Evolutionary conservation across 2,113 vertebrate species (phyloP).

Genomic region (Oncorhynchus clarkii): DNA sequence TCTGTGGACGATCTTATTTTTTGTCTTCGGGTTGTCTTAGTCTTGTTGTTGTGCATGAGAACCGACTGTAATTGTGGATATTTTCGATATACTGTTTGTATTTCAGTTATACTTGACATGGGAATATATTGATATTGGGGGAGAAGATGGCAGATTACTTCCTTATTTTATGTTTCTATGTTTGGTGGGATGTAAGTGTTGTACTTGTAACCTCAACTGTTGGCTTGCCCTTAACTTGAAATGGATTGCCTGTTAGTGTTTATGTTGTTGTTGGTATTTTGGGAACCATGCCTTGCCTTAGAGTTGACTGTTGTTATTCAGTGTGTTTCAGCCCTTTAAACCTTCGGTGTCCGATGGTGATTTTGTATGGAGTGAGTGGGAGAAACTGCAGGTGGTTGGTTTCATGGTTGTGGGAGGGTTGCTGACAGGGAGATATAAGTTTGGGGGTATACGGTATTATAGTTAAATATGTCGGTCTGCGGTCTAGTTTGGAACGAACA

Average conservation of each 20-base stretch:
- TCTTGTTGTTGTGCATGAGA: slow-evolving; percentile 59
- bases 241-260: neutral
- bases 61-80: neutral
- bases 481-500: neutral
- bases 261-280: slow-evolving; percentile 16
- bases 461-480: too few relatives aligned
- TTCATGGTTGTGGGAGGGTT: neutral
- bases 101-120: slow-evolving; percentile 1
- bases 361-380: slow-evolving; percentile 4
- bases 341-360: neutral
- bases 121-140: neutral
- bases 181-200: neutral
- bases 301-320: slow-evolving; percentile 16
- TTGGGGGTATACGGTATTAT: too few relatives aligned
- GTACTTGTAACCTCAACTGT: neutral
- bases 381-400: neutral
- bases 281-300: slow-evolving; percentile 21
- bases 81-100: neutral
- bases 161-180: slow-evolving; percentile 11
- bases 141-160: neutral
- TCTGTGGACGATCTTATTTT: slow-evolving; percentile 36
- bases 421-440: too few relatives aligned
- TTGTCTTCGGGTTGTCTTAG: neutral
- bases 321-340: slow-evolving; percentile 11
- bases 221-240: slow-evolving; percentile 34